Evolutionary conservation across 92 coral and sea anemone species (phyloP), one percentile per base, ranked within the genome.

Genomic region (Plumapathes pennacea): DNA sequence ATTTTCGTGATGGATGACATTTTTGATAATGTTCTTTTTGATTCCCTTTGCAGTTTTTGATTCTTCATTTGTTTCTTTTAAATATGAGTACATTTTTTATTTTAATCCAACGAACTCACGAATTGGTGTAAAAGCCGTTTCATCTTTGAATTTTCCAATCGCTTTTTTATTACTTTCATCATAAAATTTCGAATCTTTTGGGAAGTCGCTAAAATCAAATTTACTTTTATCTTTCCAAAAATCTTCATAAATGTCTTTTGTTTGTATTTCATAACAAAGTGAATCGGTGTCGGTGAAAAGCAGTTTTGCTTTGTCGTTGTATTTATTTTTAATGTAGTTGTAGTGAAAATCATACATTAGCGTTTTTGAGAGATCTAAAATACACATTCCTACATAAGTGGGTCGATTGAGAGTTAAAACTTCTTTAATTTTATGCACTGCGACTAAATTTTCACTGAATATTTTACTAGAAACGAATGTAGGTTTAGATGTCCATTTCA

Each of bases 81-180:
- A 46, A 12, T 61, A 25, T n/a, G 80, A 62, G 72, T 72, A 72
- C 72, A 62, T 72, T 38, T 71, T 72, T 13, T 64, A 65, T 12
- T 73, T 10, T 14, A 63, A 47, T 10, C 80, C 80, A 23, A 72
- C 63, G 36, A 72, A 72, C 62, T 72, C 72, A 26, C 59, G 13
- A 28, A 60, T 60, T 29, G 77, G 58, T 2, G 20, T 22, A 24
- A 69, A 69, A 31, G 28, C 30, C 2, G 71, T 58, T 27, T 60
- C 77, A 13, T 69, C 77, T 19, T 67, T 56, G 54, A 41, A 14
- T 37, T 57, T 66, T 0, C 74, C 74, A 5, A 67, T 38, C 15
- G 54, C 74, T 55, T 67, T 67, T 52, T 67, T 63, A 20, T 50
- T 63, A 13, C 43, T 27, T 4, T 25, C 25, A 22, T 64, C 34